Conservation (phyloP, 2,888 invertebrate genomes). For the Chironomus tentans region DNA sequence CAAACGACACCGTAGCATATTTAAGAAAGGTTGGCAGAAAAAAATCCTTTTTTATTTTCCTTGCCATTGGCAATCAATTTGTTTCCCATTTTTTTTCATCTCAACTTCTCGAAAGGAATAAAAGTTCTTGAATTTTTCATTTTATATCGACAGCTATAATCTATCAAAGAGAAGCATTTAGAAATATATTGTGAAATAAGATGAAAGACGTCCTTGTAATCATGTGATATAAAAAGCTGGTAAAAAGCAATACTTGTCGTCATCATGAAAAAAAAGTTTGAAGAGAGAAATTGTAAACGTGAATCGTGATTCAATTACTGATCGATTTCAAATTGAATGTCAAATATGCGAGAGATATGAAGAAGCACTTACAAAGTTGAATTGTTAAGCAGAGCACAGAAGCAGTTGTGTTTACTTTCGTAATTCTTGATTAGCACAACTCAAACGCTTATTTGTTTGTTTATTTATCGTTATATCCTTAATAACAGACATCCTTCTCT, state of each 20-base stretch:
- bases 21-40: no score
- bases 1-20: no score
- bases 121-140: not conserved
- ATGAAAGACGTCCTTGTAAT: not conserved
- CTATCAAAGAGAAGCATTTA: not conserved
- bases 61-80: not conserved
- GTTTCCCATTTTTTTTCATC: not conserved
- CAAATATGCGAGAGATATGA: not conserved
- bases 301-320: not conserved
- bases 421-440: not conserved
- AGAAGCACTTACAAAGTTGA: not conserved
- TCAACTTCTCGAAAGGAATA: not conserved
- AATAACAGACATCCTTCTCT: no score
- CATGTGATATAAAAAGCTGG: not conserved
- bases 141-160: not conserved
- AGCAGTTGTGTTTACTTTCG: not conserved
- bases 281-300: not conserved
- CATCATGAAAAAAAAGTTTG: not conserved
- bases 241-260: not conserved
- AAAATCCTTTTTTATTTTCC: not conserved
- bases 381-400: not conserved
- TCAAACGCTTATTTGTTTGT: not conserved
- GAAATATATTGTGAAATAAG: not conserved
- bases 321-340: not conserved
- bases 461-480: not conserved